These are phyloP conservation scores for Numenius arquata DNA, from an alignment of 2,113 vertebrate species.

Conservation along the genomic window DNA sequence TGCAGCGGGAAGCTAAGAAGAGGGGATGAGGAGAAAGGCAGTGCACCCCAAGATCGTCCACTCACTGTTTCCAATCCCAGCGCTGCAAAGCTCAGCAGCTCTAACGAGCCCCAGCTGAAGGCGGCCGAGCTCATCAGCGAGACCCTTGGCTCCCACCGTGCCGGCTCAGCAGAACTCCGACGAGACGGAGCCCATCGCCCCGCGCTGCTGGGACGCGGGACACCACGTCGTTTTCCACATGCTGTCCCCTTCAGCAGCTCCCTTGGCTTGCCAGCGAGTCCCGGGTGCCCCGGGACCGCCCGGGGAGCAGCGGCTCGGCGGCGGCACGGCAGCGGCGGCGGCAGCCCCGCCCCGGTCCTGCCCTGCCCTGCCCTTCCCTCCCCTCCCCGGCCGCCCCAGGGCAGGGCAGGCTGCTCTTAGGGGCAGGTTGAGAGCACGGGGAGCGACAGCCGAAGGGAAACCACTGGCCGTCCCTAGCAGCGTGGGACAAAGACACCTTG, in stretches of 20 bases:
- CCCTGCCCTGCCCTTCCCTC: no score
- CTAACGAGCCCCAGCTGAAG: not conserved
- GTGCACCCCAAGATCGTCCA: rapidly evolving
- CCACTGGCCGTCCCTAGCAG: not conserved
- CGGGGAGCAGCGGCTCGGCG: not conserved
- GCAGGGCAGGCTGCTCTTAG: not conserved
- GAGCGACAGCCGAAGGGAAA: not conserved
- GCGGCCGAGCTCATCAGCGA: rapidly evolving
- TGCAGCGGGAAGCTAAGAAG: not conserved
- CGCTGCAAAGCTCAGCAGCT: not conserved
- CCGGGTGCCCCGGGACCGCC: not conserved
- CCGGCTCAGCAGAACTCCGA: not conserved
- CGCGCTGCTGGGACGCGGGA: not conserved
- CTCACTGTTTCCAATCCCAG: rapidly evolving
- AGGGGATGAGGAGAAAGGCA: not conserved
- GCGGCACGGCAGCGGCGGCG: not conserved
- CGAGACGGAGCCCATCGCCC: not conserved
- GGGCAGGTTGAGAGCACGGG: not conserved
- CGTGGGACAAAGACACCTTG: not conserved
- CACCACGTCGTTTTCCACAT: not conserved
- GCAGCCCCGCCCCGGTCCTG: not conserved
- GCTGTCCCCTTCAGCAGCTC: not conserved
- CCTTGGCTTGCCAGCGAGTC: not conserved
- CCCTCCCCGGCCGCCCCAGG: not conserved
- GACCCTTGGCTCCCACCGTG: rapidly evolving